Evolutionary conservation across 1,140 invertebrate genomes (phyloP).

Genomic region (Bombyx mandarina): DNA sequence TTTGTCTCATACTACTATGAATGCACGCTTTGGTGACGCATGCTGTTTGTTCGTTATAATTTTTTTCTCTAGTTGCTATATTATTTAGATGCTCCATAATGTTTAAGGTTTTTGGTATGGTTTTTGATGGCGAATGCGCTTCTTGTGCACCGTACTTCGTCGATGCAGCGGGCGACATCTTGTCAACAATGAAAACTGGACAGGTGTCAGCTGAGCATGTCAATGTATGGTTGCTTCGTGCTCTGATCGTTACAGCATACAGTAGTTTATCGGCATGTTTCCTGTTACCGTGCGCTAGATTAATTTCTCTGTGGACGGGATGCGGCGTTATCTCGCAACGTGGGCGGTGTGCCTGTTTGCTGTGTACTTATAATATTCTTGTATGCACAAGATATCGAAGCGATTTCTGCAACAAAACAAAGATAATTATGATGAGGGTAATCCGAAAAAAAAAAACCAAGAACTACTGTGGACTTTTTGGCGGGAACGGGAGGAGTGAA

Average conservation of each 20-base stretch:
- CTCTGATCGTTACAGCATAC: constrained; percentile 25
- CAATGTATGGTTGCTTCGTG: constrained; percentile 10
- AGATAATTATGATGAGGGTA: constrained; percentile 32
- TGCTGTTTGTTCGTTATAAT: constrained; percentile 10
- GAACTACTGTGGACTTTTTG: no score
- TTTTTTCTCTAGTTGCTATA: constrained; percentile 2
- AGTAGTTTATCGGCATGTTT: constrained; percentile 52
- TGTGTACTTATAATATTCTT: constrained; percentile 61
- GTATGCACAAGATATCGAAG: constrained; percentile 60
- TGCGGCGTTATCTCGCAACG: constrained; percentile 47
- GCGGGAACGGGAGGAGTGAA: no score
- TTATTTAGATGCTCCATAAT: constrained; percentile 16
- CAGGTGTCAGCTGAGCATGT: constrained; percentile 41
- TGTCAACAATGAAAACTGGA: constrained; percentile 10
- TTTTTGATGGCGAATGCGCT: constrained; percentile 3
- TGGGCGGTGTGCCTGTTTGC: constrained; percentile 55
- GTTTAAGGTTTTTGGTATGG: constrained; percentile 8
- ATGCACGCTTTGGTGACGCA: constrained; percentile 18
- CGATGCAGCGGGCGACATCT: constrained; percentile 8
- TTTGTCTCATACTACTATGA: constrained; percentile 27
- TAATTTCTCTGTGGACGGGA: constrained; percentile 58
- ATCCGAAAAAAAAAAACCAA: constrained; percentile 15
- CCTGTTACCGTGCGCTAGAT: constrained; percentile 57
- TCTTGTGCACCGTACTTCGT: background rate
- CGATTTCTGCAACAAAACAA: constrained; percentile 62